These are phyloP conservation scores for Drosophila helvetica DNA, from an alignment of 2,888 invertebrate genomes.

Conservation along the genomic window DNA sequence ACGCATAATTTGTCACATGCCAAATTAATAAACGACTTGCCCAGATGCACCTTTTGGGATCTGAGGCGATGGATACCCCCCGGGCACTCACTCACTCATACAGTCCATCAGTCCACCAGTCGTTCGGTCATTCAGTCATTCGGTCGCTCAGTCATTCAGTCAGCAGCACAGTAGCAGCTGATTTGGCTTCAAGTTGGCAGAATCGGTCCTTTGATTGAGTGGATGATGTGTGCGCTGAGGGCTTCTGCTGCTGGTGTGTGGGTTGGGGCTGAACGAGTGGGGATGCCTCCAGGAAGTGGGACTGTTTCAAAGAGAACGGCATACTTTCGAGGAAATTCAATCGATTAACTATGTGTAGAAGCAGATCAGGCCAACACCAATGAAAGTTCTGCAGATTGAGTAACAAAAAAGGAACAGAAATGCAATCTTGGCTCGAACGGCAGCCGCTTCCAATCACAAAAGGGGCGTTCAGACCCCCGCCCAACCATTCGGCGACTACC, in stretches of 20 bases:
- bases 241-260: not conserved
- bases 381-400: too few species aligned
- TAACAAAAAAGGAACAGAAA: too few species aligned
- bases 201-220: constrained; percentile 63
- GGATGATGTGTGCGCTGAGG: constrained; percentile 47
- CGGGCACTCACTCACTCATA: not conserved
- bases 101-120: not conserved
- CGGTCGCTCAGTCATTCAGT: constrained; percentile 9
- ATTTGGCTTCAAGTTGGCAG: constrained; percentile 69
- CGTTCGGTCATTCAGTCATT: too few species aligned
- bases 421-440: too few species aligned
- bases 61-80: not conserved
- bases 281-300: not conserved
- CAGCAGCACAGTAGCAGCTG: constrained; percentile 63
- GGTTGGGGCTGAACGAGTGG: not conserved
- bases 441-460: too few species aligned
- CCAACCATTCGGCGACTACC: constrained; percentile 19
- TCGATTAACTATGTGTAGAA: not conserved
- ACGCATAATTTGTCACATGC: constrained; percentile 77
- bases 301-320: not conserved
- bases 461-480: not conserved
- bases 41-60: constrained; percentile 7
- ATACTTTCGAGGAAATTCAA: not conserved
- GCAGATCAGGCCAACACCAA: too few species aligned
- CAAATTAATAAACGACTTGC: constrained; percentile 72